Conservation (phyloP, 2,888 invertebrate species). For the Mycogona germanica region DNA sequence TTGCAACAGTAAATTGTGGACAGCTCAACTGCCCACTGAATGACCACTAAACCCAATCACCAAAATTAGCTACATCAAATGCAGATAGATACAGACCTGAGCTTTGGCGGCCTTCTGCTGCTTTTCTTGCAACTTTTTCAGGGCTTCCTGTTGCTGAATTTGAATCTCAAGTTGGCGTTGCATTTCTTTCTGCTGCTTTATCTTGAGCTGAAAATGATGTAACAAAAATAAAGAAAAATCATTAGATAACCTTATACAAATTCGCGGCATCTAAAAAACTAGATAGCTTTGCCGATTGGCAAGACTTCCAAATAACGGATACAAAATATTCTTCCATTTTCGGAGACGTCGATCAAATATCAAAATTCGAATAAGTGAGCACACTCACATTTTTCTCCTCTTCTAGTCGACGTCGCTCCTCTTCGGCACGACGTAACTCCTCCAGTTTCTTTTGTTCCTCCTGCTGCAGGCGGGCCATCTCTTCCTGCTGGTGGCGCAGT, state of each 20-base stretch:
- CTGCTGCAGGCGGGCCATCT: slow-evolving; percentile 22
- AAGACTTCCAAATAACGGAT: too few relatives aligned
- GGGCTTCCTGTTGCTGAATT: slow-evolving; percentile 37
- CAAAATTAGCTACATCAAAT: not conserved
- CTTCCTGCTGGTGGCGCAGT: slow-evolving; percentile 4
- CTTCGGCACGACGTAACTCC: slow-evolving; percentile 26
- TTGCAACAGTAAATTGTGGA: not conserved
- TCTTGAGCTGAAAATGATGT: too few relatives aligned
- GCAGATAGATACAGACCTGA: slow-evolving; percentile 28
- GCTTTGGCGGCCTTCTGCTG: slow-evolving; percentile 34
- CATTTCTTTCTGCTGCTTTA: slow-evolving; percentile 32
- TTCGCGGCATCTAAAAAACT: too few relatives aligned
- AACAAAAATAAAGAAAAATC: too few relatives aligned
- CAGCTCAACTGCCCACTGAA: not conserved
- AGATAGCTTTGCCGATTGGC: too few relatives aligned
- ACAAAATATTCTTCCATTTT: too few relatives aligned
- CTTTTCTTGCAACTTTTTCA: slow-evolving; percentile 39
- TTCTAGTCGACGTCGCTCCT: slow-evolving; percentile 25
- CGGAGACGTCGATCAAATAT: not conserved
- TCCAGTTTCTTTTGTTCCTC: slow-evolving; percentile 23
- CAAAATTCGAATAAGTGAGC: slow-evolving; percentile 2
- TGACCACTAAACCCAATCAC: not conserved
- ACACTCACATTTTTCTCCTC: slow-evolving; percentile 17
- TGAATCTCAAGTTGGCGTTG: slow-evolving; percentile 38
- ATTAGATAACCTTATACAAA: too few relatives aligned